Percentiles rank a stretch among this genome's conserved stretches.
These are phyloP conservation scores for Pangasius sanitwongsei DNA, from an alignment of 2,797 vertebrate species.

Conservation along the genomic window DNA sequence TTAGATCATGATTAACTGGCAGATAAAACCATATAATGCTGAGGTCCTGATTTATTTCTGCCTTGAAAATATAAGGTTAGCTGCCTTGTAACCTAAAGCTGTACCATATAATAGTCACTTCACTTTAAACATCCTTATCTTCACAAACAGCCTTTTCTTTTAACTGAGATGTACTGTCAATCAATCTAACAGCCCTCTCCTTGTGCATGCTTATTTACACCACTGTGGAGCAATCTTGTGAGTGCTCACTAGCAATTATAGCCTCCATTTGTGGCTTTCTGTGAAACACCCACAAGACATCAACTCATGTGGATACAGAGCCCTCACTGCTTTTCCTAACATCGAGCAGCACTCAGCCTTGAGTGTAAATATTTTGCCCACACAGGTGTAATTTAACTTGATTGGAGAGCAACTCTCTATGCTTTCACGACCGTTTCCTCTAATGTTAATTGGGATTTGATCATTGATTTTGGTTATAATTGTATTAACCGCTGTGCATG, in stretches of 20 bases:
- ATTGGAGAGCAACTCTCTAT: slow-evolving; percentile 42
- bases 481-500: slow-evolving; percentile 40
- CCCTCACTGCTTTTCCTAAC: background rate
- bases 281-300: slow-evolving; percentile 49
- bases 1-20: background rate
- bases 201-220: slow-evolving; percentile 44
- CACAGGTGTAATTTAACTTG: slow-evolving; percentile 60
- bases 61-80: background rate
- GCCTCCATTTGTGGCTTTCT: slow-evolving; percentile 4
- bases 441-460: slow-evolving; percentile 56
- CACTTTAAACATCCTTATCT: slow-evolving; percentile 27
- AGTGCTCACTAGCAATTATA: slow-evolving; percentile 49
- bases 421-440: slow-evolving; percentile 35
- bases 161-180: slow-evolving; percentile 7
- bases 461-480: slow-evolving; percentile 45
- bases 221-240: slow-evolving; percentile 32
- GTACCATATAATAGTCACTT: slow-evolving; percentile 23
- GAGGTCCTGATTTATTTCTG: background rate
- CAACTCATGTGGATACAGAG: slow-evolving; percentile 1
- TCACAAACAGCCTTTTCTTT: slow-evolving; percentile 26
- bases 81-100: slow-evolving; percentile 9
- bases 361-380: slow-evolving; percentile 59
- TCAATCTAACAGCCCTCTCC: slow-evolving; percentile 19
- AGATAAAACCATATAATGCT: background rate
- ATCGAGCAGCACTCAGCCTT: slow-evolving; percentile 34